Base-by-base conservation (phyloP, 2,797 vertebrate species). In the Acanthopagrus latus region DNA sequence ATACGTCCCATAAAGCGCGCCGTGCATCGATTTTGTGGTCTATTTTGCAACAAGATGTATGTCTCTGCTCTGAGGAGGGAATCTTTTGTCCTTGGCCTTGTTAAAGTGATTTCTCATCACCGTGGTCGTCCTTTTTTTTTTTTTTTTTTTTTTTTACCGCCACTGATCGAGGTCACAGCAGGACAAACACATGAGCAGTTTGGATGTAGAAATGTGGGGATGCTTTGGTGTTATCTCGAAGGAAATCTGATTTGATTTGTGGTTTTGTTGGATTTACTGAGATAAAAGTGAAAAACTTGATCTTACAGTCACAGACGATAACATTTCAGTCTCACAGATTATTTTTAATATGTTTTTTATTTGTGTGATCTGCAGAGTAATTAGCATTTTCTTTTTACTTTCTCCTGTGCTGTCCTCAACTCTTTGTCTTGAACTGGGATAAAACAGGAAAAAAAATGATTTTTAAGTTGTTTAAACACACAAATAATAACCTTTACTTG, bases 41-140 rank as follows among this genome's bases (percentile, higher is more conserved):
- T 65, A 20, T 83, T 82, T 82, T 73, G 67, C 64, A 65, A 62
- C 57, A 79, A 88, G 85, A 88, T 74, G 60, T 79, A 82, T 78
- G 80, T 85, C 55, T 54, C 21, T 55, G 70, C 67, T 80, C 56
- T 51, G 74, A 81, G 71, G 74, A 81, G 69, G 33, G 52, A 44
- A 82, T 56, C 25, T 73, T 80, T 76, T 58, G 75, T 85, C 85
- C 86, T 86, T 74, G 74, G 58, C 70, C 76, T 68, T 64, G 74
- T 81, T 80, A 11, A 75, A 76, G 72, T 64, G 58, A 77, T 83
- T 89, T 80, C 72, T 86, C 71, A 54, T 82, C 62, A 13, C 17
- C 5, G 48, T 2, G 17, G 1, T 64, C 14, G 29, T 69, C 70
- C 64, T 83, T 27, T 27, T 27, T 27, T 27, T 27, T 25, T 27